Base-by-base conservation (phyloP, 2,888 invertebrate genomes). In the Pyrgus malvae region DNA sequence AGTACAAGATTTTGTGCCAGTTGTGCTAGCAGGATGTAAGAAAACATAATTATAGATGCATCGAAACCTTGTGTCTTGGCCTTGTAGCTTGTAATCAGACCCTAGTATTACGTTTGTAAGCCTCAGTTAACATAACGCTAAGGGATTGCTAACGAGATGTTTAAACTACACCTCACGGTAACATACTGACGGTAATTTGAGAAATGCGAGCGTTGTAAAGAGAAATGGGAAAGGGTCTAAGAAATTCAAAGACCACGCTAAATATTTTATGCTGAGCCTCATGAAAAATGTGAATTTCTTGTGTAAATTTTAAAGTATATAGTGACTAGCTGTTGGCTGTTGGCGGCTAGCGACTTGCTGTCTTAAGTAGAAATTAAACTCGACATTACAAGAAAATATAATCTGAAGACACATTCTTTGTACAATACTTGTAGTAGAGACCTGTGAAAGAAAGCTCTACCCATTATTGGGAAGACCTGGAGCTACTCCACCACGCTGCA, bases 51-150 rank as follows among this genome's bases (percentile, higher is more conserved):
- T 40, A 41, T 14, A 49, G 3, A 21, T 48, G 25, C 27, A 40
- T 49, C 31, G 40, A 49, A 49, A 31, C 31, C 21, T 42, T 16
- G 23, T 31, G 16, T n/a, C 44, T 29, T 38, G 37, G 44, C 51
- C 51, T 44, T 51, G 44, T 11, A 14, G 21, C 21, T 19, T 37
- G 51, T 53, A 53, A 45, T 44, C 14, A 29, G 29, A 45, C 29
- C 12, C 37, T 12, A 29, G 27, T 44, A 44, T 37, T 53, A 44
- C 21, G 29, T 44, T 51, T 12, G 29, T 48, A 29, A 53, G 40
- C 29, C 17, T 37, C 17, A 35, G 51, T 42, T 42, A 42, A 25
- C 23, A 23, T 48, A 40, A 46, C 45, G 16, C 14, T 23, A 33
- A 41, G 33, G 40, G 19, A 2, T 23, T 33, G 23, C 6, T 23